phyloP scores from a whole-genome alignment of 2,888 invertebrate genomes.

The Drosophila birchii region DNA sequence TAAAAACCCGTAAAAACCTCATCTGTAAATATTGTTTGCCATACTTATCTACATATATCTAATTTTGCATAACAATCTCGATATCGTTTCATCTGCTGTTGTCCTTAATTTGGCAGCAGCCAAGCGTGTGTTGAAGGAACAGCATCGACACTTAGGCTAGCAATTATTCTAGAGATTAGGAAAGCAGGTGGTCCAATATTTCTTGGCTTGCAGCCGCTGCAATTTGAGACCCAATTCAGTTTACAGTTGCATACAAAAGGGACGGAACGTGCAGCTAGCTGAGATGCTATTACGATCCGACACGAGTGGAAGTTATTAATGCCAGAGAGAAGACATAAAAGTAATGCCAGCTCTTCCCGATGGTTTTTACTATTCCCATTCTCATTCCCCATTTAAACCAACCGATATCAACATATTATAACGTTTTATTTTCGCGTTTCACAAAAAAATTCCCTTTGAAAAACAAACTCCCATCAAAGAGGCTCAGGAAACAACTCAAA shows the following conservation, averaged over 20 bases:
- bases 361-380: neutral
- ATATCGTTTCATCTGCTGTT: neutral
- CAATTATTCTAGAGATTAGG: slow-evolving; percentile 16
- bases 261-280: slow-evolving; percentile 55
- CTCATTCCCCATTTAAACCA: slow-evolving; percentile 3
- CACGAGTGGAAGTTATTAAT: slow-evolving; percentile 66
- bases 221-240: slow-evolving; percentile 64
- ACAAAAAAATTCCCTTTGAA: slow-evolving; percentile 46
- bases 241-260: slow-evolving; percentile 56
- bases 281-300: slow-evolving; percentile 62
- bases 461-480: slow-evolving; percentile 53
- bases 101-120: slow-evolving; percentile 53
- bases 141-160: slow-evolving; percentile 4
- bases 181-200: slow-evolving; percentile 53
- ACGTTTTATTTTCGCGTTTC: slow-evolving; percentile 24
- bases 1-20: neutral
- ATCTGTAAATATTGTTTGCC: too few species aligned
- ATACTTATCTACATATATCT: neutral
- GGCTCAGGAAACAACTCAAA: slow-evolving; percentile 57
- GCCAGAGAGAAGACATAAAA: slow-evolving; percentile 36
- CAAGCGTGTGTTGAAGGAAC: slow-evolving; percentile 41
- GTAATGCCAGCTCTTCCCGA: slow-evolving; percentile 7
- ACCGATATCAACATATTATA: slow-evolving; percentile 11
- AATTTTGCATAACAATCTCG: neutral
- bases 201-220: slow-evolving; percentile 56